These are phyloP conservation scores for Parnassius glacialis DNA, from an alignment of 2,888 invertebrate genomes.

Conservation along the genomic window DNA sequence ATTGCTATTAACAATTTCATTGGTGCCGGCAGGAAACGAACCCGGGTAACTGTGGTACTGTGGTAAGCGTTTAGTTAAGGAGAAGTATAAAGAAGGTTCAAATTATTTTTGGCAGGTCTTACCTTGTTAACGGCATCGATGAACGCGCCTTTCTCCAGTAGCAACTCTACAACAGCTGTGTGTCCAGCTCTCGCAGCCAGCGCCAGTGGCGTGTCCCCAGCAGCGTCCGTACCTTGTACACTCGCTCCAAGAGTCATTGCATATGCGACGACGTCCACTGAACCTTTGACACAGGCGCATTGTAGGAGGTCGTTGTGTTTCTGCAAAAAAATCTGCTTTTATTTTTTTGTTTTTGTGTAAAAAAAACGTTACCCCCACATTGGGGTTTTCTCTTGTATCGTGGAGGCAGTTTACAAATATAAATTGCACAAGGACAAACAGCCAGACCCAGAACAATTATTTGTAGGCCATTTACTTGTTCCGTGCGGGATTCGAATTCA, in stretches of 20 bases:
- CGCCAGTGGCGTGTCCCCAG: conserved; percentile 88
- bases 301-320: conserved; percentile 87
- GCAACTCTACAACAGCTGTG: conserved; percentile 81
- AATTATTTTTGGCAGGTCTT: conserved; percentile 30
- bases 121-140: conserved; percentile 87
- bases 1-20: too few relatives aligned
- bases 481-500: too few relatives aligned
- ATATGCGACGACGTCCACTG: conserved; percentile 69
- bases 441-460: too few relatives aligned
- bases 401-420: too few relatives aligned
- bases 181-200: conserved; percentile 89
- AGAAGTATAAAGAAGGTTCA: background rate
- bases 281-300: conserved; percentile 88
- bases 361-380: too few relatives aligned
- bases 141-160: conserved; percentile 85
- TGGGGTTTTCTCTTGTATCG: too few relatives aligned
- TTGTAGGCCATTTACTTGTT: too few relatives aligned
- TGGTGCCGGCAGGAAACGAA: too few relatives aligned
- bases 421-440: too few relatives aligned
- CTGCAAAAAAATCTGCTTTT: conserved; percentile 52
- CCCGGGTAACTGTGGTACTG: too few relatives aligned
- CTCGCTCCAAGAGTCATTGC: conserved; percentile 84
- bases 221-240: conserved; percentile 83
- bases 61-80: too few relatives aligned
- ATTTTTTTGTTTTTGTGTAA: too few relatives aligned